Conservation (phyloP, 2,113 vertebrate species). For the Caranx melampygus region DNA sequence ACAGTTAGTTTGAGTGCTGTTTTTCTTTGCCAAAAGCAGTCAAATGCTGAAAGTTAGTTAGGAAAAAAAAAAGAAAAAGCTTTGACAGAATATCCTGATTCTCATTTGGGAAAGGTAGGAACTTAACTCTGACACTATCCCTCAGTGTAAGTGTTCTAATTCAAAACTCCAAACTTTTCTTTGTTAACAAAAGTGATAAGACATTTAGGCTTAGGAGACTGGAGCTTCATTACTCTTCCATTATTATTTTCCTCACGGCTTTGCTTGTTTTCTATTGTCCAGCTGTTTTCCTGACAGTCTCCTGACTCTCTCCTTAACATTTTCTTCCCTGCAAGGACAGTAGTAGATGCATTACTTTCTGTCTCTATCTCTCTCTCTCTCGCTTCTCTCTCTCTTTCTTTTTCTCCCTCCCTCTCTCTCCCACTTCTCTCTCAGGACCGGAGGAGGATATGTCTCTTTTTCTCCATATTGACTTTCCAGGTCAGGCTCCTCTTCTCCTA, state of each 20-base stretch:
- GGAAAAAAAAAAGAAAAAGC: slow-evolving; percentile 49
- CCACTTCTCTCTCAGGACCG: slow-evolving; percentile 64
- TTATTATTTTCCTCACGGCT: slow-evolving; percentile 50
- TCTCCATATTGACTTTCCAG: slow-evolving; percentile 85
- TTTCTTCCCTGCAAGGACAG: slow-evolving; percentile 34
- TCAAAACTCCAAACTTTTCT: slow-evolving; percentile 66
- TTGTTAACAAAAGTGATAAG: slow-evolving; percentile 59
- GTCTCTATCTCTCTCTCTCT: slow-evolving; percentile 17
- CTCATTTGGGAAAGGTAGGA: slow-evolving; percentile 73
- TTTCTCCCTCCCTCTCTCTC: slow-evolving; percentile 37
- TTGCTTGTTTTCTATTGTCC: slow-evolving; percentile 48
- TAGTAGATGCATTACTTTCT: slow-evolving; percentile 29
- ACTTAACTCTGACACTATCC: slow-evolving; percentile 52
- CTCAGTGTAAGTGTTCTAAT: slow-evolving; percentile 60
- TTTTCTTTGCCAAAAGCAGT: slow-evolving; percentile 75
- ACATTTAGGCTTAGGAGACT: slow-evolving; percentile 54
- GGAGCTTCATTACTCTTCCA: slow-evolving; percentile 50
- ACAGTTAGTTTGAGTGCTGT: slow-evolving; percentile 63
- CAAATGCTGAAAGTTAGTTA: slow-evolving; percentile 75
- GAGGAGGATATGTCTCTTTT: slow-evolving; percentile 78
- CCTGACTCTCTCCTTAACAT: slow-evolving; percentile 20
- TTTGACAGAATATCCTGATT: slow-evolving; percentile 75
- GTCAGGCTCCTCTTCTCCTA: slow-evolving; percentile 83
- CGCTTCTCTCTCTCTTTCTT: slow-evolving; percentile 38
- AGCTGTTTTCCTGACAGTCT: slow-evolving; percentile 44